Conservation (phyloP, 2,888 invertebrate genomes). For the Aplocera efformata region DNA sequence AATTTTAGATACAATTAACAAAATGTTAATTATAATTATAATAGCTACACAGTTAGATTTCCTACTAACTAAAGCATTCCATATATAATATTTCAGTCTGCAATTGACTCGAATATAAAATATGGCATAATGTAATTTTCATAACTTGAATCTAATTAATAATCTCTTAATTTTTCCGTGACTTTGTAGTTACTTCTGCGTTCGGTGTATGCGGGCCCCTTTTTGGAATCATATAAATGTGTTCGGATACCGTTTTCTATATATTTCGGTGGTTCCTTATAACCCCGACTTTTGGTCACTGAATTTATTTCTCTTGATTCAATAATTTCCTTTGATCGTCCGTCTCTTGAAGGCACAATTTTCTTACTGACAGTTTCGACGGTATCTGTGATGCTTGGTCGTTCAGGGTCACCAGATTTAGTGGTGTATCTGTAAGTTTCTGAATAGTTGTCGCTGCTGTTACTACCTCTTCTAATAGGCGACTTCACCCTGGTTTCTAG, state of each 20-base stretch:
- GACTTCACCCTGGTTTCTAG: constrained; percentile 69
- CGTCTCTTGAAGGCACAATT: constrained; percentile 83
- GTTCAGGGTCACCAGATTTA: constrained; percentile 82
- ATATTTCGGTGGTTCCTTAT: constrained; percentile 78
- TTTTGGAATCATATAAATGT: constrained; percentile 58
- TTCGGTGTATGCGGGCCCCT: constrained; percentile 63
- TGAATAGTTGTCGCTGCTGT: constrained; percentile 85
- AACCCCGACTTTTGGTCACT: constrained; percentile 83
- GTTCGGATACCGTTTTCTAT: constrained; percentile 75
- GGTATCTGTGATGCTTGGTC: constrained; percentile 86
- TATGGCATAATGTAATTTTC: constrained; percentile 47
- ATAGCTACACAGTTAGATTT: constrained; percentile 52
- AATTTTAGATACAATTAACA: constrained; percentile 50
- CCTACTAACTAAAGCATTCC: constrained; percentile 57
- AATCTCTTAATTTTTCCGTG: constrained; percentile 72
- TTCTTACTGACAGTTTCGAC: constrained; percentile 86
- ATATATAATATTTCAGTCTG: constrained; percentile 69
- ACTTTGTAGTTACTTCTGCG: constrained; percentile 72
- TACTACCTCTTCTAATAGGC: constrained; percentile 82
- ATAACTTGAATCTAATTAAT: constrained; percentile 38
- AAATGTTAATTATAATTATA: constrained; percentile 40
- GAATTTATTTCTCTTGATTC: constrained; percentile 86
- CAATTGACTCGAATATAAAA: constrained; percentile 60
- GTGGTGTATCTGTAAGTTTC: constrained; percentile 86
- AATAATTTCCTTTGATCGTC: constrained; percentile 83